Base-by-base conservation (phyloP, 2,797 vertebrate genomes). In the Chelidonichthys spinosus region DNA sequence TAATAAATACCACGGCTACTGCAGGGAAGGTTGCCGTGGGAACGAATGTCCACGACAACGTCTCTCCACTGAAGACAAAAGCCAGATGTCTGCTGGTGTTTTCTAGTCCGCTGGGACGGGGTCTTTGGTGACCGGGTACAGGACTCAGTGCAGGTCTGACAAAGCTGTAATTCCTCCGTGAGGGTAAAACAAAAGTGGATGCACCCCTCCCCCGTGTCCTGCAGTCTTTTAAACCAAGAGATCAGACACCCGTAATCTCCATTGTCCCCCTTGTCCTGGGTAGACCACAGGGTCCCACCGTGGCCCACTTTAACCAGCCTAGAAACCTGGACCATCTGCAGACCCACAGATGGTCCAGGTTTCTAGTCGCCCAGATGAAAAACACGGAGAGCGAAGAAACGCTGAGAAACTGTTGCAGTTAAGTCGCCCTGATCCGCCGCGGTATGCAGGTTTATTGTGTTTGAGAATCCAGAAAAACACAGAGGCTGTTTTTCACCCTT, bases 221-320 rank as follows among this genome's bases (percentile, higher is more conserved):
- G 73, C 81, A 68, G 75, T 79, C 84, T 79, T 87, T 88, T 88
- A 89, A 89, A 90, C 66, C 85, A 61, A 73, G 81, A 92, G 91
- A 93, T 93, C 92, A 94, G 92, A 93, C 92, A 79, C 85, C 66
- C 53, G 67, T 93, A 94, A 93, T 93, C 93, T 94, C 90, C 87
- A 89, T 92, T 93, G 91, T 92, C 86, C 86, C 10, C 25, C 25
- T 25, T 25, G 6, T 82, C 84, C 80, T 35, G 81, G 66, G 78
- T 80, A 82, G 84, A 80, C 69, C 61, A 69, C 77, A 77, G 85
- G 86, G 89, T 84, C 84, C 85, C 68, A 80, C 47, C 68, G 10
- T 91, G 87, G 82, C 92, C 93, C 88, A 92, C 84, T 90, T 90
- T 89, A 90, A 83, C 79, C 66, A 58, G 85, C 76, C 25, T 25